Evolutionary conservation across 2,888 invertebrate genomes (phyloP).

Genomic region (Julus scanicus): DNA sequence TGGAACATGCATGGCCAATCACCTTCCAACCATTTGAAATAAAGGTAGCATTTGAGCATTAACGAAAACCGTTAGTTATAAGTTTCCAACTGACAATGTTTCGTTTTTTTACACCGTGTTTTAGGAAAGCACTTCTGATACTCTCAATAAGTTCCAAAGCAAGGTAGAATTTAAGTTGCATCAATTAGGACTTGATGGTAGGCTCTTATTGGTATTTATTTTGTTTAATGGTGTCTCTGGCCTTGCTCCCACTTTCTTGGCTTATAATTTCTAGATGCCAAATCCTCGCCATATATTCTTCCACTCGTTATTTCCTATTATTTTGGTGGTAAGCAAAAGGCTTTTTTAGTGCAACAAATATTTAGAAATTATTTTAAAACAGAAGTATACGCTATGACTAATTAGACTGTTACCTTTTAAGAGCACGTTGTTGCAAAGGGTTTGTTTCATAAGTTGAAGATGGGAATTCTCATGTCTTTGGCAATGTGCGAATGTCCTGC

Average conservation of each 20-base stretch:
- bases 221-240: too few species aligned
- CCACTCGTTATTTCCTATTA: constrained; percentile 49
- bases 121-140: background rate
- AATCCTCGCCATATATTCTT: background rate
- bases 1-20: background rate
- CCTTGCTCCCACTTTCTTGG: background rate
- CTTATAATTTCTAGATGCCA: background rate
- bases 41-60: background rate
- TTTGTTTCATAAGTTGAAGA: constrained; percentile 45
- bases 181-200: background rate
- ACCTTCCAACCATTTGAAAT: background rate
- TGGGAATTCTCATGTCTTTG: constrained; percentile 53
- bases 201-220: background rate
- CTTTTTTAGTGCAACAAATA: background rate
- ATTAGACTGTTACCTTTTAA: constrained; percentile 2
- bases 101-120: background rate
- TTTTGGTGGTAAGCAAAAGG: constrained; percentile 52
- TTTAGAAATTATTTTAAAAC: too few species aligned
- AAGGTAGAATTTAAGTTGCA: background rate
- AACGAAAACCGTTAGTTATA: background rate
- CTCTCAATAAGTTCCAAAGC: background rate
- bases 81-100: too few species aligned
- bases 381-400: background rate
- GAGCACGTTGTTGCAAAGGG: constrained; percentile 26
- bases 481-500: background rate